Base-by-base conservation (phyloP, 2,113 vertebrate species). In the Sprattus sprattus region DNA sequence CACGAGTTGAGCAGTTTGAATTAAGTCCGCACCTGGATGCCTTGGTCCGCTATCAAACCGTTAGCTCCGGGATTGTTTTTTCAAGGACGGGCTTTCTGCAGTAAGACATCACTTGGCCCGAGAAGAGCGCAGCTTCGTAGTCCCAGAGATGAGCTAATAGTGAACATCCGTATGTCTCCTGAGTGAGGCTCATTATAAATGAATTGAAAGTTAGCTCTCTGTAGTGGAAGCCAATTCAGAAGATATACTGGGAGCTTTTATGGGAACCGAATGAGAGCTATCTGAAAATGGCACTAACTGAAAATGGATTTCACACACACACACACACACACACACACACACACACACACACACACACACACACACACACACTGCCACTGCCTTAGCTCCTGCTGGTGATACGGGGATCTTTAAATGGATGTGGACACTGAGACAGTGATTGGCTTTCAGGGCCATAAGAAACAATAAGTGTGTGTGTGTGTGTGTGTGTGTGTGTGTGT, bases 11-110 rank as follows among this genome's bases (percentile, higher is more conserved):
- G 89, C 82, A 84, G 47, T 87, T 87, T 75, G 88, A 83, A 91
- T 91, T 92, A 88, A 92, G 91, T 88, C 50, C 87, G 87, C 85
- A 92, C 90, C 90, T 86, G 89, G 81, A 85, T 90, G 89, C 90
- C 67, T 89, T 90, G 84, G 87, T 89, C 11, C 7, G 84, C 90
- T 85, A 86, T 89, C 87, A 89, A 88, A 88, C 50, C 64, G 64
- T 32, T 25, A 71, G 64, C 28, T 32, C 28, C 64, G 25, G 25
- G 64, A 71, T 71, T 71, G 64, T 8, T 25, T 25, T 28, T 71
- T 71, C 64, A 71, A 71, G 64, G 64, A 28, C 64, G 25, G 10
- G 57, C 22, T 25, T 25, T 64, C 57, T n/a, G 57, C 57, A 64
- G 57, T 25, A 22, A 64, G 57, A 64, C 57, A n/a, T n/a, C 57